Evolutionary conservation across 2,888 invertebrate genomes (phyloP), one percentile per base, ranked within the genome.

Genomic region (Tromatobia lineatoria): DNA sequence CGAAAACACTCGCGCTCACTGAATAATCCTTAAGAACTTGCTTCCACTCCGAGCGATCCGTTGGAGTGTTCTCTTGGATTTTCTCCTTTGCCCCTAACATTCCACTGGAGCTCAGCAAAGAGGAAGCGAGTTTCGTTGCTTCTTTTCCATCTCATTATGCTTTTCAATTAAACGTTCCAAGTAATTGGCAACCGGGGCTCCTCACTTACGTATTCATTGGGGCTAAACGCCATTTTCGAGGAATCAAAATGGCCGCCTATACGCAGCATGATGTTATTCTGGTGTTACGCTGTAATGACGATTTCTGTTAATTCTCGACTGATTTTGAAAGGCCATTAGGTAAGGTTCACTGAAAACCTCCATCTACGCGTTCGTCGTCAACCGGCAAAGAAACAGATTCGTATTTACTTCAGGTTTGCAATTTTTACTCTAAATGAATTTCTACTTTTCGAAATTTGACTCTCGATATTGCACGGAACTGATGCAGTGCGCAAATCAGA

Each of bases 91-190:
- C 29, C 7, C n/a, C 6, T 10, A 38, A 20, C 54, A 38, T 38
- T 8, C 15, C 45, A 45, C 45, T 45, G 38, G 15, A 20, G 54
- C 38, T 15, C 18, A 18, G 54, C 42, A 3, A 38, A 38, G 25
- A 25, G n/a, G 25, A 15, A 4, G 45, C 50, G n/a, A 59, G 25
- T 75, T 29, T 61, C 52, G 25, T 69, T 52, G 69, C 61, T 70
- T 80, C 75, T 75, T 75, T 80, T 80, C 52, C 80, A 80, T 69
- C 80, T 75, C 80, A 80, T 80, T 75, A 75, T 75, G 80, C 69
- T 64, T 80, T 75, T 80, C 80, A 80, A 80, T 80, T 80, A 80
- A 80, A 80, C 61, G 69, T 70, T 54, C 52, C 80, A 52, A 61
- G 50, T 75, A 75, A 75, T 80, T 75, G 80, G 69, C 3, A 69